Conservation (phyloP, 2,797 vertebrate genomes). For the Alosa sapidissima region DNA sequence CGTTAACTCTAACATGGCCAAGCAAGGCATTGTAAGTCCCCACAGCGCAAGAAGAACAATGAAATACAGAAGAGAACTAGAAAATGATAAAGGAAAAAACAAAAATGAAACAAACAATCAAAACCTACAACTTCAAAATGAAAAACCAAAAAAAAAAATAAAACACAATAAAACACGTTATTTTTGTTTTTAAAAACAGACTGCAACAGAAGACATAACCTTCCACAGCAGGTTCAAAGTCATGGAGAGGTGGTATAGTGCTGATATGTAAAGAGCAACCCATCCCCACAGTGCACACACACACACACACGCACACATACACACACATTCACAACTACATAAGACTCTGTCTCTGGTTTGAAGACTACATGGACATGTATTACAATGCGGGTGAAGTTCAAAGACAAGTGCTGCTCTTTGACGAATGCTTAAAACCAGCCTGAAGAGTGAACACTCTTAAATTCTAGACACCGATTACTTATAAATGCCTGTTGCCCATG, state of each 20-base stretch:
- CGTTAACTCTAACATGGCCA: conserved; percentile 40
- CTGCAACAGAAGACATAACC: neutral
- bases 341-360: neutral
- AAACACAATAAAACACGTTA: neutral
- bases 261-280: conserved; percentile 55
- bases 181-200: conserved; percentile 9
- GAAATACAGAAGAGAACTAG: conserved; percentile 14
- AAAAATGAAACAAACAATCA: neutral
- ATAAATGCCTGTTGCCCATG: neutral
- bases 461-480: neutral
- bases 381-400: neutral
- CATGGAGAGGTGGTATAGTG: conserved; percentile 46
- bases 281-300: conserved; percentile 38
- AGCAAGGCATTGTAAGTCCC: conserved; percentile 47
- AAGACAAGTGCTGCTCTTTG: neutral
- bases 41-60: conserved; percentile 42
- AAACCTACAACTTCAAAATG: conserved; percentile 13
- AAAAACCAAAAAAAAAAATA: conserved; percentile 10
- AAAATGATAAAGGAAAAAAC: conserved; percentile 28
- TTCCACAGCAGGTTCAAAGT: neutral
- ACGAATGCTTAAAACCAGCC: neutral
- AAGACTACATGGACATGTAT: neutral
- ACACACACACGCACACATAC: conserved; percentile 41
- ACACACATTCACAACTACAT: neutral
- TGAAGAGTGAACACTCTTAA: neutral